Base-by-base conservation (phyloP, 1,140 invertebrate species). In the Rhagoletis zephyria region DNA sequence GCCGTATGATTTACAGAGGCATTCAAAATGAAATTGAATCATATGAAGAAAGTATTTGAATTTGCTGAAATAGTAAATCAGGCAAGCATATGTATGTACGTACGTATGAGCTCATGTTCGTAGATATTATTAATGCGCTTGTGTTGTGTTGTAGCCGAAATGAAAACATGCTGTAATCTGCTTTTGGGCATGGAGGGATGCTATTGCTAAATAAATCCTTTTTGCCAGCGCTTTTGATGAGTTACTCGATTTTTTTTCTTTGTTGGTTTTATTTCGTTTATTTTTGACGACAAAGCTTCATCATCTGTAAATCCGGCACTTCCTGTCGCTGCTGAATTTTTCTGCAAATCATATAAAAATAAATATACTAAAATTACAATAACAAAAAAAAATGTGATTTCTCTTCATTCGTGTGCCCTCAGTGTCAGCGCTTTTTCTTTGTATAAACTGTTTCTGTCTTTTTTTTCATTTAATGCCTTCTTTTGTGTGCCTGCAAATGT, bases 141-240 rank as follows among this genome's bases (percentile, higher is more conserved):
- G 48, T 81, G 48, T 81, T 81, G 30, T 86, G 60, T 87, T 87
- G 30, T 12, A 67, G 90, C 88, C 89, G 90, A 89, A 90, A 92
- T 88, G 90, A 89, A 89, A 92, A 92, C 90, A 91, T 90, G 88
- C 87, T 88, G 89, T 90, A 90, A 90, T 88, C 89, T 67, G 48
- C 77, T 67, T 67, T 59, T 42, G 64, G 70, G 67, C 87, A 48
- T 4, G 30, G 48, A 81, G 74, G 74, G 74, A 59, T 81, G 74
- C n/a, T 81, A 56, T 48, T 87, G 87, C 56, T 42, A 0, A 30
- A 30, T 30, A 81, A 56, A 81, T 81, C 74, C 74, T 81, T 30
- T 30, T 45, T 60, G 56, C 56, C 70, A 85, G 77, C 30, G 30
- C 87, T 81, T 87, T 63, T 60, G 87, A 81, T 59, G 59, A 77